Evolutionary conservation across 2,797 vertebrate species (phyloP).

Genomic region (Callimico goeldii): DNA sequence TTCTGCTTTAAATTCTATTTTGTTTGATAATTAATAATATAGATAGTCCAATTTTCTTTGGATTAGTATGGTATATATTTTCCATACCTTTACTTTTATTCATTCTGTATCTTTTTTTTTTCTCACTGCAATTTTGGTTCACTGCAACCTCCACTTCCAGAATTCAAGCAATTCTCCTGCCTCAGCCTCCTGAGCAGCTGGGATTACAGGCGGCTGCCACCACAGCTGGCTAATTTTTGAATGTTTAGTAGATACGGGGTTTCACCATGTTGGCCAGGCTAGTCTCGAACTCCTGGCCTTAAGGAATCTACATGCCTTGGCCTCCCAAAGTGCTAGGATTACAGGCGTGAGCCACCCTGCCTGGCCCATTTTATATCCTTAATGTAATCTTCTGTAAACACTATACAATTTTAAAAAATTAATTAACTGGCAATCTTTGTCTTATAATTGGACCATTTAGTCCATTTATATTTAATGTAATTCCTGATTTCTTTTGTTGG

Average conservation of each 20-base stretch:
- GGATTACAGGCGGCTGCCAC: neutral
- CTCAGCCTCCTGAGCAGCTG: neutral
- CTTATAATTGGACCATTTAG: neutral
- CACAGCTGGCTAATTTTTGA: neutral
- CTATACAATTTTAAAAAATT: neutral
- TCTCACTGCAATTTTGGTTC: neutral
- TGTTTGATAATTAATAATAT: neutral
- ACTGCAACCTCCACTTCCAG: neutral
- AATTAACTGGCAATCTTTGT: neutral
- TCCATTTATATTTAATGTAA: neutral
- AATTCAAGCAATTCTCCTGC: neutral
- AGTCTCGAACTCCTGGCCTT: neutral
- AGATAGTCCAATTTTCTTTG: neutral
- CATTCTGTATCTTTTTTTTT: neutral
- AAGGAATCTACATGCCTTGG: neutral
- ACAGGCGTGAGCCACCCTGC: neutral
- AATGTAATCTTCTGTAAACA: neutral
- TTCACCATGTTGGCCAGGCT: neutral
- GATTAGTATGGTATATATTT: neutral
- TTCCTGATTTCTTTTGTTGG: neutral
- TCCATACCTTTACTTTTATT: neutral
- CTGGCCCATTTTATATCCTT: neutral
- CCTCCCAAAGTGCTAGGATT: neutral
- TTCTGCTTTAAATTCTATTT: slow-evolving; percentile 16
- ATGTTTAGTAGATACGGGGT: neutral